Evolutionary conservation across 2,113 vertebrate genomes (phyloP).

Genomic region (Calyptommatus sinebrachiatus): DNA sequence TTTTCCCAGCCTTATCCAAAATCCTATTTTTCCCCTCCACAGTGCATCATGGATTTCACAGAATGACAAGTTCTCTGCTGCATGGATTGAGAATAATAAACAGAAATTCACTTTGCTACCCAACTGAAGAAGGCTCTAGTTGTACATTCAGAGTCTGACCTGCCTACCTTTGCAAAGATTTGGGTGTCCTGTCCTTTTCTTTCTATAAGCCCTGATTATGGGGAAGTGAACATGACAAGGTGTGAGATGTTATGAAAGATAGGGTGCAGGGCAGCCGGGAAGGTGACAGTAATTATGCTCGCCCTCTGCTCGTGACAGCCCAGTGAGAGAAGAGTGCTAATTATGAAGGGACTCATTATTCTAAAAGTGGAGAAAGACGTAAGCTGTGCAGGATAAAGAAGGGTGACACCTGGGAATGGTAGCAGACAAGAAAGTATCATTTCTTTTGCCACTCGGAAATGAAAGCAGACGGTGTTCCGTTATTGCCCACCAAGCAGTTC

Average conservation of each 20-base stretch:
- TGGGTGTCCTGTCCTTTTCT: neutral
- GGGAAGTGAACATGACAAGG: conserved; percentile 1
- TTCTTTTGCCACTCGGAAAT: neutral
- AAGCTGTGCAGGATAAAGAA: neutral
- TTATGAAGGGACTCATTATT: conserved; percentile 7
- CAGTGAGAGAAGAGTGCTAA: neutral
- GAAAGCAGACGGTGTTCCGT: neutral
- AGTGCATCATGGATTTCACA: no score
- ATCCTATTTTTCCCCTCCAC: no score
- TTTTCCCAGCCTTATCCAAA: no score
- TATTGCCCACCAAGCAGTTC: no score
- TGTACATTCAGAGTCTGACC: neutral
- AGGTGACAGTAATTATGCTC: neutral
- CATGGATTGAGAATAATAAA: no score
- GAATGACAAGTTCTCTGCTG: no score
- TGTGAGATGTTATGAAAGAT: conserved; percentile 12
- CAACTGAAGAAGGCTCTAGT: no score
- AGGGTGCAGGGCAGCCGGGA: neutral
- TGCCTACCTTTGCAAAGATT: neutral
- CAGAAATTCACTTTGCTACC: no score
- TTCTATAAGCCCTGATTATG: neutral
- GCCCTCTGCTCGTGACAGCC: neutral
- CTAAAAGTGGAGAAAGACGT: neutral
- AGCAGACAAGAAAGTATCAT: neutral
- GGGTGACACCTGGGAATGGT: neutral